These are phyloP conservation scores for Rhopilema esculentum DNA, from an alignment of 30 jellyfish, hydroid and myxozoan species.

Conservation along the genomic window DNA sequence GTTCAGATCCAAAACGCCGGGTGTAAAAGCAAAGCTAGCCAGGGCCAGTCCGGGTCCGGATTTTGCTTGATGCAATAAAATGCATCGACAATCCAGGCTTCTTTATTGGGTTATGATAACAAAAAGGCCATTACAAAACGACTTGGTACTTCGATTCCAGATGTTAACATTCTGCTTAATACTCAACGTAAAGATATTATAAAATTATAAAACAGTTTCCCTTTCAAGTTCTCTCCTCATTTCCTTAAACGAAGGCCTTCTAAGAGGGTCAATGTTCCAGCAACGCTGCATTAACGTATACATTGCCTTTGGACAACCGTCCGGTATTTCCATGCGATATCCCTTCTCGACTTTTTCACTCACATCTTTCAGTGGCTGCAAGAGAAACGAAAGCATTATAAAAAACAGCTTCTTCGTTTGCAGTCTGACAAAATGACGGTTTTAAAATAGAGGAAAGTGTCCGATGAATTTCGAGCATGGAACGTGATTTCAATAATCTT, in stretches of 20 bases:
- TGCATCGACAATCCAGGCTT: no score
- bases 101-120: not conserved
- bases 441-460: no score
- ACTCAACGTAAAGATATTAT: not conserved
- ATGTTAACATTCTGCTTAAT: not conserved
- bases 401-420: no score
- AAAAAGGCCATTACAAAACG: not conserved
- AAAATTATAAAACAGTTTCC: slow-evolving; percentile 57
- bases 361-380: slow-evolving; percentile 89
- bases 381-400: not conserved
- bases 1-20: no score
- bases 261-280: slow-evolving; percentile 85
- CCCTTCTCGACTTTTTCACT: slow-evolving; percentile 85
- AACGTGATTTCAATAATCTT: no score
- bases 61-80: no score
- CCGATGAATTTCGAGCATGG: no score
- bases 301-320: slow-evolving; percentile 88
- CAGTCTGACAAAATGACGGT: no score
- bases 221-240: slow-evolving; percentile 53
- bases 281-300: slow-evolving; percentile 83
- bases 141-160: not conserved
- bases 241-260: slow-evolving; percentile 76
- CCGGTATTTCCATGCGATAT: slow-evolving; percentile 98
- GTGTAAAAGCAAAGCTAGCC: no score
- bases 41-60: no score